phyloP scores from a whole-genome alignment of 2,888 invertebrate species.

The Malthinus flaveolus region DNA sequence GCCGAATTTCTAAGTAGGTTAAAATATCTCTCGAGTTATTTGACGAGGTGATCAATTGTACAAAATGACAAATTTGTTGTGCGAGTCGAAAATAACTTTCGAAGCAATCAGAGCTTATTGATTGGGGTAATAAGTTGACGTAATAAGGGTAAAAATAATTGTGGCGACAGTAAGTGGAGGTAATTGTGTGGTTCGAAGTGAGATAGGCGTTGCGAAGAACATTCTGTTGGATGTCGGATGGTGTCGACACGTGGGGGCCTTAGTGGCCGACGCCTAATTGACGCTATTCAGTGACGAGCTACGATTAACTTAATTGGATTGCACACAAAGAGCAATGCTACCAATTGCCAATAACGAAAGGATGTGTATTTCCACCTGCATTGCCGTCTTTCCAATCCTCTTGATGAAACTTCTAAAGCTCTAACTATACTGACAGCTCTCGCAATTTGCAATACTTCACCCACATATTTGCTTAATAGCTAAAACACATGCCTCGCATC shows the following conservation, averaged over 20 bases:
- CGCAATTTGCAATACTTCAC: conserved; percentile 28
- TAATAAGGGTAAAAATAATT: conserved; percentile 13
- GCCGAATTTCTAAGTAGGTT: too few relatives aligned
- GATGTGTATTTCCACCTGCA: conserved; percentile 38
- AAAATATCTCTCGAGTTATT: too few relatives aligned
- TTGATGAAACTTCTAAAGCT: conserved; percentile 35
- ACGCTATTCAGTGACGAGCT: conserved; percentile 51
- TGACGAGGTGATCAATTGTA: too few relatives aligned
- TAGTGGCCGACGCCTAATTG: conserved; percentile 48
- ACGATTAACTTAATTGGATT: conserved; percentile 54
- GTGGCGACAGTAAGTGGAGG: conserved; percentile 14
- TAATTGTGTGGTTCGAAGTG: conserved; percentile 7
- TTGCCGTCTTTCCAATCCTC: conserved; percentile 27
- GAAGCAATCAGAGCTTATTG: neutral
- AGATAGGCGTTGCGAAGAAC: conserved; percentile 1
- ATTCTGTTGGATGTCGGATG: conserved; percentile 20
- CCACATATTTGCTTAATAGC: conserved; percentile 35
- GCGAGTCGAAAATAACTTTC: too few relatives aligned
- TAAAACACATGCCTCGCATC: conserved; percentile 20
- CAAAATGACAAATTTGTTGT: too few relatives aligned
- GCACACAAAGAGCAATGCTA: conserved; percentile 47
- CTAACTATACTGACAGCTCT: conserved; percentile 29
- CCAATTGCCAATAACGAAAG: conserved; percentile 48
- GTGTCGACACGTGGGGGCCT: conserved; percentile 39
- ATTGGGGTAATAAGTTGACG: conserved; percentile 14